phyloP scores from a whole-genome alignment of 2,797 vertebrate species.

The Sebastes vulpes region DNA sequence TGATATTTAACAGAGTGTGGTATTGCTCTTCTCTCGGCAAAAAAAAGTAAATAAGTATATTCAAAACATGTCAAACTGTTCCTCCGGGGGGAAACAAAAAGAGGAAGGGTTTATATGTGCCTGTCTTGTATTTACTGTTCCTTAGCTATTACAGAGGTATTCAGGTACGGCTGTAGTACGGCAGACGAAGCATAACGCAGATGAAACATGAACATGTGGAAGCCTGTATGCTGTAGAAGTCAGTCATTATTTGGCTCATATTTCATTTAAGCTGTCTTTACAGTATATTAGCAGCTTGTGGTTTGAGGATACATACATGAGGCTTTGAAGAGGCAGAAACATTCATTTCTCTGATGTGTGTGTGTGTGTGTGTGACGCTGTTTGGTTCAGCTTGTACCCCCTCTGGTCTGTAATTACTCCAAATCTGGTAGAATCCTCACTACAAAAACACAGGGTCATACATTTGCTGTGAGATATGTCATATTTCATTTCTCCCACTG shows the following conservation, averaged over 20 bases:
- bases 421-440: slow-evolving; percentile 54
- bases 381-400: slow-evolving; percentile 63
- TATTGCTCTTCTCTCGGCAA: background rate
- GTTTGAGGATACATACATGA: slow-evolving; percentile 62
- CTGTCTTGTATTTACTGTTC: background rate
- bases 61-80: background rate
- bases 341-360: slow-evolving; percentile 47
- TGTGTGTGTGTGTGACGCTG: slow-evolving; percentile 67
- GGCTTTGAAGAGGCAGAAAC: slow-evolving; percentile 63
- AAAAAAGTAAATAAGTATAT: background rate
- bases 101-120: background rate
- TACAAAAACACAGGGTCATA: slow-evolving; percentile 24
- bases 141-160: background rate
- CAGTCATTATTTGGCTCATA: slow-evolving; percentile 58
- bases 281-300: slow-evolving; percentile 71
- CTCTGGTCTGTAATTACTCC: slow-evolving; percentile 77
- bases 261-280: slow-evolving; percentile 59
- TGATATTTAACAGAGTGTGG: background rate
- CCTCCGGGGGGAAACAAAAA: background rate
- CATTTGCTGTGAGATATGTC: slow-evolving; percentile 32
- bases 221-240: slow-evolving; percentile 11
- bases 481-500: slow-evolving; percentile 36
- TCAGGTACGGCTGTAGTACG: background rate
- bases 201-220: slow-evolving; percentile 33
- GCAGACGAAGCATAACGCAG: slow-evolving; percentile 8